A percentile compares a stretch with the other conserved stretches of the same genome.
Evolutionary conservation across 2,797 vertebrate species (phyloP).

Genomic region (Pogonophryne albipinna): DNA sequence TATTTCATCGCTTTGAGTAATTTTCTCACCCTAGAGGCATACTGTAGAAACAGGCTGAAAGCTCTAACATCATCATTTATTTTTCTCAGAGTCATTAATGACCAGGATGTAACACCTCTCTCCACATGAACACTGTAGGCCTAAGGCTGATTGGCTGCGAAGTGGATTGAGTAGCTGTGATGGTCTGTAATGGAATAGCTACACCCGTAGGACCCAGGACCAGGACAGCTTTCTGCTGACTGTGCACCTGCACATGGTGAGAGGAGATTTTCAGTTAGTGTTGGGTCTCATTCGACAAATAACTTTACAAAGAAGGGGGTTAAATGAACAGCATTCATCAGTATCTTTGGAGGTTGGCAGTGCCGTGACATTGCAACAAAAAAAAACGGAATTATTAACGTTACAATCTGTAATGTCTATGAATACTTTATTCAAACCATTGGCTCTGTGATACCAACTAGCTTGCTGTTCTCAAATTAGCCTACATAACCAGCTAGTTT

Average conservation of each 20-base stretch:
- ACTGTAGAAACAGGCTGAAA: constrained; percentile 21
- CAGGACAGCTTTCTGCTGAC: constrained; percentile 38
- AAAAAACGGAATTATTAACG: too few species aligned
- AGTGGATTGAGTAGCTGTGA: constrained; percentile 49
- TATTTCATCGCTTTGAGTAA: constrained; percentile 32
- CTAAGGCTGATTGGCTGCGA: constrained; percentile 41
- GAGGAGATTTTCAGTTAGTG: neutral
- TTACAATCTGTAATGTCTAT: too few species aligned
- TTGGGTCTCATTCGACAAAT: too few species aligned
- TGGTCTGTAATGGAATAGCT: constrained; percentile 6
- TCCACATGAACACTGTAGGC: constrained; percentile 24
- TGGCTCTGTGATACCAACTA: too few species aligned
- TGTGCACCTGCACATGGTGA: neutral
- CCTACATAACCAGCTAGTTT: too few species aligned
- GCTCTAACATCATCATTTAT: constrained; percentile 13
- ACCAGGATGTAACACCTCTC: constrained; percentile 47
- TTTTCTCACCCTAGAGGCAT: constrained; percentile 21
- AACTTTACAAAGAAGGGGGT: too few species aligned
- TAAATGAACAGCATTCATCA: too few species aligned
- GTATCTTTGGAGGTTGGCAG: too few species aligned
- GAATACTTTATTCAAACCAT: too few species aligned
- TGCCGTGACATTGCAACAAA: too few species aligned
- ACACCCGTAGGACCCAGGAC: neutral
- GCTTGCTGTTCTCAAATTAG: too few species aligned
- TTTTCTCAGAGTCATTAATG: constrained; percentile 38